Evolutionary conservation across 2,113 vertebrate genomes (phyloP).

Genomic region (Thymallus thymallus): DNA sequence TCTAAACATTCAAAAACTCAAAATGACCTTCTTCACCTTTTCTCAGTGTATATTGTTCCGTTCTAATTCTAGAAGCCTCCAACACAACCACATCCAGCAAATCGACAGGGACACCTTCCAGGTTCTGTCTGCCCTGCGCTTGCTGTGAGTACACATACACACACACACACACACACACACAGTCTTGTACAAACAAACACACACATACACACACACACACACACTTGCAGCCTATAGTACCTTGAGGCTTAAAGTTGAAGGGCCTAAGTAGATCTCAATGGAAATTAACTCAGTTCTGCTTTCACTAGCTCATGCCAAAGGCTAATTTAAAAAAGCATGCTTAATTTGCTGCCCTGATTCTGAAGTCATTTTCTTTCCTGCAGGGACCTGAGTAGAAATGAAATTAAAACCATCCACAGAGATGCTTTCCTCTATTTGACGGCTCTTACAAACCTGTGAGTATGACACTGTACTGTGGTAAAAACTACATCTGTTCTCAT

Average conservation of each 20-base stretch:
- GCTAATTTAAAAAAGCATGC: neutral
- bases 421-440: slow-evolving; percentile 84
- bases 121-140: slow-evolving; percentile 80
- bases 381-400: slow-evolving; percentile 95
- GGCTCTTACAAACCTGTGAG: slow-evolving; percentile 91
- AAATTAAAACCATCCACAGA: slow-evolving; percentile 82
- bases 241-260: neutral
- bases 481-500: no score
- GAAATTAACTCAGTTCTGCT: neutral
- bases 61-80: slow-evolving; percentile 80
- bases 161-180: neutral
- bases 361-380: slow-evolving; percentile 35
- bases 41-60: neutral
- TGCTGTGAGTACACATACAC: slow-evolving; percentile 81
- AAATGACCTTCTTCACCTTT: neutral
- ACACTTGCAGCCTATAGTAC: neutral
- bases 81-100: slow-evolving; percentile 87
- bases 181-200: no score
- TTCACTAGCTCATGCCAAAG: neutral
- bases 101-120: slow-evolving; percentile 85
- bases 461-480: slow-evolving; percentile 41
- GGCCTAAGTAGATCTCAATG: neutral
- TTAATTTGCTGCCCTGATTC: neutral
- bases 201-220: neutral
- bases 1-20: neutral